Base-by-base conservation (phyloP, 2,113 vertebrate genomes). In the Tragelaphus imberbis region DNA sequence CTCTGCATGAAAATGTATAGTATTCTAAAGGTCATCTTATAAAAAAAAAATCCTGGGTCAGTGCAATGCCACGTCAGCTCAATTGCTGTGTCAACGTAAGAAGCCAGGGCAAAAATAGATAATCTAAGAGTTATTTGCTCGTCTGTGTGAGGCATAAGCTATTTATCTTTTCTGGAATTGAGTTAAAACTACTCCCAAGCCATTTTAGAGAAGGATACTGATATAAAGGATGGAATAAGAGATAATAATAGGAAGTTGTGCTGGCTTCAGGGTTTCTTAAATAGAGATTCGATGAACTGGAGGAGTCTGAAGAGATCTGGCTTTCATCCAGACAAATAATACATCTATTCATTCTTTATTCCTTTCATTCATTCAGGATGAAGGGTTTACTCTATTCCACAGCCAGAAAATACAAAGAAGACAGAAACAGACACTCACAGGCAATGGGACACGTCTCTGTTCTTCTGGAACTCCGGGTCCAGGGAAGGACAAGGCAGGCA, bases 391-490 rank as follows among this genome's bases (percentile, higher is more conserved):
- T 84, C 53, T 9, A 61, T 21, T 59, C 49, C 49, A 75, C 10
- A 40, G 68, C 68, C 28, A 25, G 77, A 40, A 5, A 84, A 82
- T n/a, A 5, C 7, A 56, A 55, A 63, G 56, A 12, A 30, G 68
- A 10, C 12, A 9, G 55, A 68, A 56, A 23, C 15, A 56, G 95
- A 47, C 5, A 3, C 40, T 2, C 28, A 2, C 7, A 51, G 47
- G 44, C 3, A 2, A 27, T 4, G 8, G 77, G 77, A 7, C 14
- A 2, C 0, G 0, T 10, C 75, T 49, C 58, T 44, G 40, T 30
- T 47, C 59, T 90, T 21, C 82, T 47, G 53, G 88, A 49, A 25
- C 56, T 21, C 53, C 2, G 53, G 71, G 51, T 33, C 58, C 4
- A 4, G 36, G 21, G 44, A 36, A 47, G 51, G 28, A 27, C n/a